Percentiles rank a stretch among this genome's conserved stretches.
phyloP scores from a whole-genome alignment of 2,888 invertebrate species.

The Cataglyphis altisquamis region DNA sequence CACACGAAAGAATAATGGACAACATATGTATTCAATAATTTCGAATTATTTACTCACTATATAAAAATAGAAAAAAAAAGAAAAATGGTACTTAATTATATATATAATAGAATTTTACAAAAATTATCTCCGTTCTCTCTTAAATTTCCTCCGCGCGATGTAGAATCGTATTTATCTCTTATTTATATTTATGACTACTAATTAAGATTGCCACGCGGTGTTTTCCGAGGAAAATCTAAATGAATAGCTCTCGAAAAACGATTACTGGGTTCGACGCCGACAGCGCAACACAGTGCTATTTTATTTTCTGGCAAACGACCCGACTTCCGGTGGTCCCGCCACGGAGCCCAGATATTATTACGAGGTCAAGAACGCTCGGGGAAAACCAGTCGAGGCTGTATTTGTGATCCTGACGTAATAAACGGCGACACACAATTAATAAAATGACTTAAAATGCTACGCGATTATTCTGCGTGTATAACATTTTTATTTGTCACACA shows the following conservation, averaged over 20 bases:
- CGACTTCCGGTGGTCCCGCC: conserved; percentile 71
- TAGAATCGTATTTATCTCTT: neutral
- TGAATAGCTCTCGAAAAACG: conserved; percentile 36
- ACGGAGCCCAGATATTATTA: conserved; percentile 62
- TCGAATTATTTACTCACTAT: neutral
- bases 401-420: conserved; percentile 21
- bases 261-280: conserved; percentile 35
- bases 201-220: conserved; percentile 24
- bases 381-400: conserved; percentile 47
- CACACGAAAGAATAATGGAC: neutral
- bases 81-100: neutral
- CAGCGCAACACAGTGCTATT: conserved; percentile 67
- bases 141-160: neutral
- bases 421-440: conserved; percentile 29
- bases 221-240: conserved; percentile 39
- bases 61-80: neutral
- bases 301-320: conserved; percentile 77
- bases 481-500: neutral
- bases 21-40: neutral
- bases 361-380: conserved; percentile 56
- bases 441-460: neutral
- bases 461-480: neutral
- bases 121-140: neutral
- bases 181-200: conserved; percentile 14
- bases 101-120: neutral